These are phyloP conservation scores for Aurelia coerulea DNA, from an alignment of 30 jellyfish, hydroid and myxozoan species.

Conservation along the genomic window DNA sequence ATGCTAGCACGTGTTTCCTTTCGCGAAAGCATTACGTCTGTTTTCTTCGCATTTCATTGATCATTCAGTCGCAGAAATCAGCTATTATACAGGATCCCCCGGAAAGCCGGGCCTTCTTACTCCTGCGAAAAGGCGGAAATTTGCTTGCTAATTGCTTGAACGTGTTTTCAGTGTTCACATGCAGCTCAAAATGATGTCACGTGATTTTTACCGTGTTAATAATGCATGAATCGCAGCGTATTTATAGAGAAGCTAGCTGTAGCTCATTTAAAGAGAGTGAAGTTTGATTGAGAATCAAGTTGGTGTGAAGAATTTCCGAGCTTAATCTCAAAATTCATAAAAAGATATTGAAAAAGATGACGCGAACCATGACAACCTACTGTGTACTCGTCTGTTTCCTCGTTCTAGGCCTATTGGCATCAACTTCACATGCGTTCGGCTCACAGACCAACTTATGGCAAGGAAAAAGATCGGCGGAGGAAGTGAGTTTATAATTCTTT, in stretches of 20 bases:
- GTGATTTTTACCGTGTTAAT: slow-evolving; percentile 3
- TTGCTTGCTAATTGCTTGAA: slow-evolving; percentile 40
- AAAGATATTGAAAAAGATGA: too few species aligned
- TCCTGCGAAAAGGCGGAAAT: slow-evolving; percentile 44
- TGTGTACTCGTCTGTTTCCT: slow-evolving; percentile 9
- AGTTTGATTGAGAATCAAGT: too few species aligned
- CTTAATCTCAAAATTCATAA: too few species aligned
- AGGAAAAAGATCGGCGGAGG: slow-evolving; percentile 44
- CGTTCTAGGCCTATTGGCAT: slow-evolving; percentile 17
- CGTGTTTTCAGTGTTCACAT: slow-evolving; percentile 8
- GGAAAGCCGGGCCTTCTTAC: not conserved
- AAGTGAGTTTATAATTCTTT: not conserved
- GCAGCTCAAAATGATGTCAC: slow-evolving; percentile 19
- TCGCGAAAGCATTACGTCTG: too few species aligned
- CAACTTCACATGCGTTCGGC: slow-evolving; percentile 21
- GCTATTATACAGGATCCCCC: not conserved
- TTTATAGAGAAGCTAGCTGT: not conserved
- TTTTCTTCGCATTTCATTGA: too few species aligned
- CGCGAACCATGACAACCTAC: too few species aligned
- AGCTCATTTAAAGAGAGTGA: too few species aligned
- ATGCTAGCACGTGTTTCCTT: too few species aligned
- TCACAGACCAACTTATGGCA: slow-evolving; percentile 68
- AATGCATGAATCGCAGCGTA: slow-evolving; percentile 14
- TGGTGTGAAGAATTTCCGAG: too few species aligned
- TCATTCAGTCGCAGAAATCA: not conserved